These are phyloP conservation scores for Dicycla oo DNA, from an alignment of 2,888 invertebrate genomes.

Conservation along the genomic window DNA sequence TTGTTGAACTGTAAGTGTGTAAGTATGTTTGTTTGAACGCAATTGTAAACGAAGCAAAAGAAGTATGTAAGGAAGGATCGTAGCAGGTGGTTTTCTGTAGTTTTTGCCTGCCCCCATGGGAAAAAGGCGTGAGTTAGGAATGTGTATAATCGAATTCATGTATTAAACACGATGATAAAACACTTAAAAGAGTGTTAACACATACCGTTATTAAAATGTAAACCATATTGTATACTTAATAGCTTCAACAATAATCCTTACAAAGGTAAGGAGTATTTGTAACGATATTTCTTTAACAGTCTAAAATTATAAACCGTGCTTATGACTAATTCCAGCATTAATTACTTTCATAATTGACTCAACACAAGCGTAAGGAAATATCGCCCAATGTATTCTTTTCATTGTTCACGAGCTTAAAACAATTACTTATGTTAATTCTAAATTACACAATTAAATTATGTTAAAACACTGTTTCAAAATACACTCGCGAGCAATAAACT, in stretches of 20 bases:
- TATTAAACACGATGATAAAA: constrained; percentile 14
- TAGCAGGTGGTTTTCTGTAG: too few relatives aligned
- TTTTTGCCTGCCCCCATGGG: too few relatives aligned
- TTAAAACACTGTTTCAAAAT: constrained; percentile 38
- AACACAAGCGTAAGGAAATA: constrained; percentile 14
- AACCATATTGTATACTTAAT: neutral
- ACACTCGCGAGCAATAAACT: too few relatives aligned
- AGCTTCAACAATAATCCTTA: neutral
- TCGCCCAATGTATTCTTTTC: constrained; percentile 34
- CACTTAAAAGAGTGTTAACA: constrained; percentile 5
- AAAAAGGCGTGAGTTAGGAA: too few relatives aligned
- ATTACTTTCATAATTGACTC: constrained; percentile 39
- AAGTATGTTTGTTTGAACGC: too few relatives aligned
- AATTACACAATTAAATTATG: constrained; percentile 47
- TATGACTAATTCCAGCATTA: constrained; percentile 15
- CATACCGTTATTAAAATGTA: constrained; percentile 16
- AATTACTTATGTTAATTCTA: constrained; percentile 52
- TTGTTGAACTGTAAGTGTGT: too few relatives aligned
- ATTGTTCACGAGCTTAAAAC: constrained; percentile 34
- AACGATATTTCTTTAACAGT: neutral
- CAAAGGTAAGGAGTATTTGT: neutral
- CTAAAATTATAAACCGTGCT: neutral
- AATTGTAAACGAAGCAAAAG: too few relatives aligned
- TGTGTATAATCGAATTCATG: neutral
- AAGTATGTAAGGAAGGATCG: too few relatives aligned